phyloP scores from a whole-genome alignment of 2,797 vertebrate species.

The Agapornis canus region DNA sequence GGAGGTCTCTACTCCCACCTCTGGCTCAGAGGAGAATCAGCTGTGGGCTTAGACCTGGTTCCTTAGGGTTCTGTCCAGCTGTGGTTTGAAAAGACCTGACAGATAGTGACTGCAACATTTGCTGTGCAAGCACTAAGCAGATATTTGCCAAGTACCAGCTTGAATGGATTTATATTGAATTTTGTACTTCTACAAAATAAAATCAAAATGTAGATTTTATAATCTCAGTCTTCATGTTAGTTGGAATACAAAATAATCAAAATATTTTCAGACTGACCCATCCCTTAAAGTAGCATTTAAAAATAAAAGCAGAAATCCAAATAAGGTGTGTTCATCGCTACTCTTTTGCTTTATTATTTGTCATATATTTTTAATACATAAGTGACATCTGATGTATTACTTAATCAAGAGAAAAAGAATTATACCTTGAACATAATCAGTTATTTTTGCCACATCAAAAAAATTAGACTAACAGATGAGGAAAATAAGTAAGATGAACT shows the following conservation, averaged over 20 bases:
- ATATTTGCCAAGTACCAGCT: background rate
- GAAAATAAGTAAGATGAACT: conserved; percentile 86
- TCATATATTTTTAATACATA: conserved; percentile 84
- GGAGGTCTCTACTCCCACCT: background rate
- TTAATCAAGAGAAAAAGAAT: conserved; percentile 83
- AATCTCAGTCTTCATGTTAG: background rate
- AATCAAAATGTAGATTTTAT: background rate
- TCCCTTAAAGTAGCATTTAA: conserved; percentile 58
- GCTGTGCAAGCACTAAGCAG: background rate
- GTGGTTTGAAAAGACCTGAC: background rate
- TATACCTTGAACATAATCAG: conserved; percentile 80
- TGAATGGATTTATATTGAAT: background rate
- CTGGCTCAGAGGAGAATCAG: background rate
- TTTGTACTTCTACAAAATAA: background rate
- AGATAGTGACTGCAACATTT: background rate
- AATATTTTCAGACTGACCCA: conserved; percentile 59
- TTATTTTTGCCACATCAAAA: conserved; percentile 83
- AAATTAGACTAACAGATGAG: conserved; percentile 84
- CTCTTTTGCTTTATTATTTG: conserved; percentile 81
- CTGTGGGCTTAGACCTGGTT: background rate
- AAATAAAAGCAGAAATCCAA: conserved; percentile 69
- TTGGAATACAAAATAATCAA: background rate
- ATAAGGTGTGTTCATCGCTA: conserved; percentile 72
- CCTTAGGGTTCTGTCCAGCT: background rate
- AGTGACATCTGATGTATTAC: conserved; percentile 85